Percentiles rank a stretch among this genome's conserved stretches.
Conservation (phyloP, 2,113 vertebrate species). For the Probosciger aterrimus region DNA sequence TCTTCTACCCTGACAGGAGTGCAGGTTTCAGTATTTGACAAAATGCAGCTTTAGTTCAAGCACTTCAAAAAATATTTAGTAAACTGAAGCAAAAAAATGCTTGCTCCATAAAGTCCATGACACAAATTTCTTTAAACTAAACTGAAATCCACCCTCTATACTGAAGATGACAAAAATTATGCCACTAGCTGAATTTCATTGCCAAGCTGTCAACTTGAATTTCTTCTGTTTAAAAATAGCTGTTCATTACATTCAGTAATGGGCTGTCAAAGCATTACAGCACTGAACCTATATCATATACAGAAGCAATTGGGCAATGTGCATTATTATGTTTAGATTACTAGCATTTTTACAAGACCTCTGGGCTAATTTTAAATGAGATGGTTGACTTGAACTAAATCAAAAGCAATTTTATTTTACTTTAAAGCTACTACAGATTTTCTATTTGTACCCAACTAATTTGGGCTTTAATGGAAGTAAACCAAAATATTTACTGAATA, state of each 20-base stretch:
- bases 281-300: slow-evolving; percentile 83
- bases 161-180: slow-evolving; percentile 79
- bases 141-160: slow-evolving; percentile 71
- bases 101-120: slow-evolving; percentile 65
- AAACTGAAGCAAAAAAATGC: slow-evolving; percentile 56
- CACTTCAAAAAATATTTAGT: slow-evolving; percentile 31
- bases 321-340: slow-evolving; percentile 83
- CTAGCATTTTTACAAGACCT: slow-evolving; percentile 80
- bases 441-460: slow-evolving; percentile 30
- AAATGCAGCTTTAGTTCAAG: slow-evolving; percentile 41
- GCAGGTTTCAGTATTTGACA: slow-evolving; percentile 2
- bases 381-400: slow-evolving; percentile 83
- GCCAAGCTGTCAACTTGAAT: slow-evolving; percentile 81
- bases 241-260: slow-evolving; percentile 85
- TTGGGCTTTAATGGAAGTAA: slow-evolving; percentile 28
- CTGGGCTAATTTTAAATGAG: slow-evolving; percentile 86
- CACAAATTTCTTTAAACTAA: slow-evolving; percentile 75
- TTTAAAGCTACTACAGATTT: slow-evolving; percentile 64
- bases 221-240: slow-evolving; percentile 84
- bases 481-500: slow-evolving; percentile 43
- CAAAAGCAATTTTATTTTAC: slow-evolving; percentile 70
- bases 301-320: slow-evolving; percentile 86
- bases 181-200: slow-evolving; percentile 82
- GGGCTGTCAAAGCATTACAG: slow-evolving; percentile 82
- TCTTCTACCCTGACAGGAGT: neutral